These are phyloP conservation scores for Eupsittula cactorum DNA, from an alignment of 2,113 vertebrate species.

Conservation along the genomic window DNA sequence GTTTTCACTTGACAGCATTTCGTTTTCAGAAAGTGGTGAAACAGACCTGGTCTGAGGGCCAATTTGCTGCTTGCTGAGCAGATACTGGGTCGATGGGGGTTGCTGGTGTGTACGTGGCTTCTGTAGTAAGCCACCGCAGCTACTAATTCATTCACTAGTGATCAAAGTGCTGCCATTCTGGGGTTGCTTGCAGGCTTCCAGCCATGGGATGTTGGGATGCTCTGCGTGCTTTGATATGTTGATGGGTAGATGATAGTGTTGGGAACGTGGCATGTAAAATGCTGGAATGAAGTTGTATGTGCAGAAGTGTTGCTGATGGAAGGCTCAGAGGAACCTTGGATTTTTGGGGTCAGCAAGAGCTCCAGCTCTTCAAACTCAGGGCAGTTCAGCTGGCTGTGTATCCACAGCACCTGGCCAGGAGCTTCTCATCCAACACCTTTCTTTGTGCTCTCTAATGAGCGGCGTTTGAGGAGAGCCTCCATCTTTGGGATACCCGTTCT, in stretches of 20 bases:
- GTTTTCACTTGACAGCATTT: neutral
- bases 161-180: neutral
- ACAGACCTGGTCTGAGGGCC: fast-evolving
- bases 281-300: neutral
- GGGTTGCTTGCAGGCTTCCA: neutral
- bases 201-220: neutral
- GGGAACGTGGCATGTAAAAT: neutral
- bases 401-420: neutral
- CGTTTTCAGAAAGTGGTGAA: neutral
- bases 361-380: neutral
- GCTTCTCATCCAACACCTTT: neutral
- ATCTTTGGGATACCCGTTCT: neutral
- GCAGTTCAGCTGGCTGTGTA: neutral
- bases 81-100: neutral
- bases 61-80: neutral
- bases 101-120: neutral
- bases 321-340: neutral
- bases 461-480: neutral
- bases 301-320: neutral
- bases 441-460: neutral
- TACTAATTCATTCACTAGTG: neutral
- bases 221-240: neutral
- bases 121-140: neutral
- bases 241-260: neutral
- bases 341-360: neutral